These are phyloP conservation scores for Epirrita christyi DNA, from an alignment of 2,888 invertebrate species.

Conservation along the genomic window DNA sequence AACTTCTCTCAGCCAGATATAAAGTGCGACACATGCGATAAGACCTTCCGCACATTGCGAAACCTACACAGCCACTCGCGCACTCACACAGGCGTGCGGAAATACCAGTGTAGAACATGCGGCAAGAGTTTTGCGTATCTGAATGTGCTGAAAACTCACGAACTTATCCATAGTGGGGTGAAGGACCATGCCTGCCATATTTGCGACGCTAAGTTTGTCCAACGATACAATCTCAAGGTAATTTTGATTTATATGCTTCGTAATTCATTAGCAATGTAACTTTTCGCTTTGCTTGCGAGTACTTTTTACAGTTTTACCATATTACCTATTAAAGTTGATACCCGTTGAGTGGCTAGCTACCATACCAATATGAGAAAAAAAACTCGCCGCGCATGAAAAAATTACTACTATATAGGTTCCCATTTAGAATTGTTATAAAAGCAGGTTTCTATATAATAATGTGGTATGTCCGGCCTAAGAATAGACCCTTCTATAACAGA, in stretches of 20 bases:
- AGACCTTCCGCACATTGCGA: constrained; percentile 81
- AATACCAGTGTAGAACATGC: constrained; percentile 86
- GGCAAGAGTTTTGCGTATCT: constrained; percentile 87
- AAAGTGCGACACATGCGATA: constrained; percentile 75
- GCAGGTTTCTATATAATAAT: too few species aligned
- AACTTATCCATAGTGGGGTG: constrained; percentile 88
- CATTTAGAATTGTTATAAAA: too few species aligned
- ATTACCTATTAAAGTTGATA: too few species aligned
- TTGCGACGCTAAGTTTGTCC: constrained; percentile 85
- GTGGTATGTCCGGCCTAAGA: too few species aligned
- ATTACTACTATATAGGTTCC: too few species aligned
- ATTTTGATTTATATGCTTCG: constrained; percentile 2
- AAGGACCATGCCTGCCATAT: constrained; percentile 89
- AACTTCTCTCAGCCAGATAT: constrained; percentile 71
- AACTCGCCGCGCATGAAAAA: too few species aligned
- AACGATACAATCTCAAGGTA: constrained; percentile 77
- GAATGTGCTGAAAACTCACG: constrained; percentile 88
- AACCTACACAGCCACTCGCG: constrained; percentile 86
- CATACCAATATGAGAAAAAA: too few species aligned
- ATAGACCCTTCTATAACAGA: too few species aligned
- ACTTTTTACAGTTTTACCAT: too few species aligned
- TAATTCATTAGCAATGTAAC: too few species aligned
- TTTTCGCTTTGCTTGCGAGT: too few species aligned
- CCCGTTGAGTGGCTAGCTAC: too few species aligned
- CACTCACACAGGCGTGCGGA: constrained; percentile 84